Conservation (phyloP, 2,888 invertebrate species). For the Spilarctia lutea region DNA sequence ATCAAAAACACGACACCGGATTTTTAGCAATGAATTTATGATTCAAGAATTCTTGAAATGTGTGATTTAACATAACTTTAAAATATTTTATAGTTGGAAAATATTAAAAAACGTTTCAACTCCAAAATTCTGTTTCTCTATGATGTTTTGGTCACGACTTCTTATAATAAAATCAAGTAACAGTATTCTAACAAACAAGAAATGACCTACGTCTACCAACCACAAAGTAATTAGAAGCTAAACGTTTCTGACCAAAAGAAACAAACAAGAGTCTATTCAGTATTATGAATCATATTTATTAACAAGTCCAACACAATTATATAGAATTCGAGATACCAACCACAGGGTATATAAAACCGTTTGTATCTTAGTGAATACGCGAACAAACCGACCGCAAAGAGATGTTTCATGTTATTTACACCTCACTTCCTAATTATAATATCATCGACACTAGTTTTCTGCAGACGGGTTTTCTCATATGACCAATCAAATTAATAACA, state of each 20-base stretch:
- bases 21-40: background rate
- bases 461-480: background rate
- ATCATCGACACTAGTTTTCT: background rate
- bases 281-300: constrained; percentile 6
- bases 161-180: background rate
- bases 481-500: background rate
- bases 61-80: too few relatives aligned
- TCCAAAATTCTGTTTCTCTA: too few relatives aligned
- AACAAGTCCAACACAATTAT: background rate
- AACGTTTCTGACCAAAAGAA: constrained; percentile 1
- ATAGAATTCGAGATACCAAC: background rate
- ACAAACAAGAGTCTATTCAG: constrained; percentile 4
- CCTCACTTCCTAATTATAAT: background rate
- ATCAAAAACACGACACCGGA: too few relatives aligned
- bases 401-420: background rate
- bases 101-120: too few relatives aligned
- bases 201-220: background rate
- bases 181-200: background rate
- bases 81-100: too few relatives aligned
- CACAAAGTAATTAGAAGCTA: background rate
- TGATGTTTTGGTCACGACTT: background rate
- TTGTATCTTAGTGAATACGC: background rate
- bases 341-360: background rate
- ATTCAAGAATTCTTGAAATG: too few relatives aligned
- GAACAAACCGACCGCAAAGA: background rate